These are phyloP conservation scores for Sylvia borin DNA, from an alignment of 2,797 vertebrate genomes.

Conservation along the genomic window DNA sequence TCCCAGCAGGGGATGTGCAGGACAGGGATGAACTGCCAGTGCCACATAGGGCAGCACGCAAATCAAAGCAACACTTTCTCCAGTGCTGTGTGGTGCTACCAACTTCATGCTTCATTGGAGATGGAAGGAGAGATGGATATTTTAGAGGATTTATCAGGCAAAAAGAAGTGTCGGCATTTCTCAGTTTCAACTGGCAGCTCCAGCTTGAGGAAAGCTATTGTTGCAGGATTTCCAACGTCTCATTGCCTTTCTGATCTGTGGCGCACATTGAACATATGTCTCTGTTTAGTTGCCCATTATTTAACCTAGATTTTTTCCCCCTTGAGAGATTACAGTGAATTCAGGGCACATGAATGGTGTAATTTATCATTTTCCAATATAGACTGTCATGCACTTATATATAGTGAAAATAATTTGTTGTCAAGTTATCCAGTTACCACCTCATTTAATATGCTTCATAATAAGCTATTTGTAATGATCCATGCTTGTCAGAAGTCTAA, in stretches of 20 bases:
- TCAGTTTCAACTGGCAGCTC: background rate
- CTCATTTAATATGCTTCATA: constrained; percentile 39
- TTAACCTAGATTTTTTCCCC: constrained; percentile 1
- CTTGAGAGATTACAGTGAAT: constrained; percentile 13
- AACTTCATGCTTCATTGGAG: background rate
- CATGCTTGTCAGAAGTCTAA: constrained; percentile 22
- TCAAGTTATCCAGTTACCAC: constrained; percentile 50
- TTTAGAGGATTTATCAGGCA: background rate
- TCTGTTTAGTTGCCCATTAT: constrained; percentile 57
- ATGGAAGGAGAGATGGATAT: background rate
- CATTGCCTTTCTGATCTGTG: background rate
- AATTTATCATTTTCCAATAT: constrained; percentile 54
- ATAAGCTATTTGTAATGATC: constrained; percentile 47
- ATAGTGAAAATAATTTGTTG: constrained; percentile 54
- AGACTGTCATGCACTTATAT: constrained; percentile 1
- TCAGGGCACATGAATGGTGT: constrained; percentile 6
- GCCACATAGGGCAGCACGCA: accelerated
- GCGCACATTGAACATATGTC: constrained; percentile 49
- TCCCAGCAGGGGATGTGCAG: accelerated
- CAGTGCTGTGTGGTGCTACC: accelerated
- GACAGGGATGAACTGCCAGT: background rate
- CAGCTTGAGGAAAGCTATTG: constrained; percentile 19
- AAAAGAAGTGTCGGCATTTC: background rate
- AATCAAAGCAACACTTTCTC: background rate
- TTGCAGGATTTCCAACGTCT: constrained; percentile 1